phyloP scores from a whole-genome alignment of 2,888 invertebrate genomes.

The Euplexia lucipara region DNA sequence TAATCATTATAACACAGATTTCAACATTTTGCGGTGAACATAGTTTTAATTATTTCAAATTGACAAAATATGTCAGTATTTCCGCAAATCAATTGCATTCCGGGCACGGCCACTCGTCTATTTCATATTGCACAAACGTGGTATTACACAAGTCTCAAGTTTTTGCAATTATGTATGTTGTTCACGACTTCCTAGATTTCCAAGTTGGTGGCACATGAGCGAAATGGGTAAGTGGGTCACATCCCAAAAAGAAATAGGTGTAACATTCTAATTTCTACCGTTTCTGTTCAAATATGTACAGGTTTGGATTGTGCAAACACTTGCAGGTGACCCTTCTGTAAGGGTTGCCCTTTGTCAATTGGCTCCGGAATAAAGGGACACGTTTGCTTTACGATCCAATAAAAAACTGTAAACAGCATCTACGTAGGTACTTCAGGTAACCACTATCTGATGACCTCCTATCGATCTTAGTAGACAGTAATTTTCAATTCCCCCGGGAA shows the following conservation, averaged over 20 bases:
- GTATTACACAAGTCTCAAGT: conserved; percentile 26
- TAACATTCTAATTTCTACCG: conserved; percentile 66
- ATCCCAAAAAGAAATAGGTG: conserved; percentile 56
- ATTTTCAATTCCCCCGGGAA: conserved; percentile 17
- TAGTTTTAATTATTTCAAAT: background rate
- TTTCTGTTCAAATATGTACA: conserved; percentile 72
- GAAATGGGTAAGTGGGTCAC: conserved; percentile 63
- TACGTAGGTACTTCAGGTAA: background rate
- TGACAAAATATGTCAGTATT: background rate
- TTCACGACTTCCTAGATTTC: conserved; percentile 51
- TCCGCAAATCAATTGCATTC: conserved; percentile 16
- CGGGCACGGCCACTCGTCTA: background rate
- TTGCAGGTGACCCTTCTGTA: conserved; percentile 69
- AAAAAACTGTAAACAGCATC: conserved; percentile 29
- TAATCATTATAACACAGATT: background rate
- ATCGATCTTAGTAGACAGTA: conserved; percentile 21
- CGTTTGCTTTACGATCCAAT: conserved; percentile 58
- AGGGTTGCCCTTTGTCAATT: conserved; percentile 68
- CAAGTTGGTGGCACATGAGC: conserved; percentile 40
- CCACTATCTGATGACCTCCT: conserved; percentile 1
- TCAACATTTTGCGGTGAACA: background rate
- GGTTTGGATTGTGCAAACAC: conserved; percentile 66
- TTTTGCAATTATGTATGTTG: conserved; percentile 49
- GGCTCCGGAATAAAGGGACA: conserved; percentile 55
- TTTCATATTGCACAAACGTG: conserved; percentile 19